These are phyloP conservation scores for Tenrec ecaudatus DNA, from an alignment of 2,113 vertebrate genomes.

Conservation along the genomic window DNA sequence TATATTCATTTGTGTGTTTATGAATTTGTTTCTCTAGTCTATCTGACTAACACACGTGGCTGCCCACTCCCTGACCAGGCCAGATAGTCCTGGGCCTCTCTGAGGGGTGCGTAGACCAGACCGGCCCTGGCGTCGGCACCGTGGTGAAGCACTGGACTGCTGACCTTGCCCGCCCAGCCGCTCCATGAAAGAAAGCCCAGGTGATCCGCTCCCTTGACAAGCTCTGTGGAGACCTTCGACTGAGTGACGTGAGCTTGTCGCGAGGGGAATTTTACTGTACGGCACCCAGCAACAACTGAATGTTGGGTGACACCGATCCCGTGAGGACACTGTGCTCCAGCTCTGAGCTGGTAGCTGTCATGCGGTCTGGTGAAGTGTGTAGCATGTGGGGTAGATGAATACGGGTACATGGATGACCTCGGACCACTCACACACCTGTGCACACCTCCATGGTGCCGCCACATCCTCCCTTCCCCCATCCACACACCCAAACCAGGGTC, in stretches of 20 bases:
- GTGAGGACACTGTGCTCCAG: too few species aligned
- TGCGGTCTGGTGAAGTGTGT: too few species aligned
- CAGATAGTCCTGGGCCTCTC: rapidly evolving
- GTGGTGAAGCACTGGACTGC: background rate
- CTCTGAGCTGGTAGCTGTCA: too few species aligned
- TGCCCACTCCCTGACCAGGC: background rate
- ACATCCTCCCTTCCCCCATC: background rate
- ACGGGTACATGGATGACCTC: too few species aligned
- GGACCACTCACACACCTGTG: background rate
- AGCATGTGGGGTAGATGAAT: too few species aligned
- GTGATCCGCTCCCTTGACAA: background rate
- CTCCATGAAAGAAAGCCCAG: background rate
- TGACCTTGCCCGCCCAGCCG: too few species aligned
- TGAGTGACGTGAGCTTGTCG: background rate
- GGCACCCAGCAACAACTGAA: background rate
- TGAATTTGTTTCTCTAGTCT: too few species aligned
- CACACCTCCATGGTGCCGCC: too few species aligned
- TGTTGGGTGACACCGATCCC: too few species aligned
- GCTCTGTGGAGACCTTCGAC: background rate
- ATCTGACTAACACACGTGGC: too few species aligned
- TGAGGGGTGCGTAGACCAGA: background rate
- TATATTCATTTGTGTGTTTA: too few species aligned
- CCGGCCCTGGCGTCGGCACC: background rate
- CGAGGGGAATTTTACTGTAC: background rate
- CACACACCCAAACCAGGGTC: background rate